Percentiles rank a stretch among this genome's conserved stretches.
phyloP scores from a whole-genome alignment of 2,113 vertebrate species.

The Pachycephala philippinensis region DNA sequence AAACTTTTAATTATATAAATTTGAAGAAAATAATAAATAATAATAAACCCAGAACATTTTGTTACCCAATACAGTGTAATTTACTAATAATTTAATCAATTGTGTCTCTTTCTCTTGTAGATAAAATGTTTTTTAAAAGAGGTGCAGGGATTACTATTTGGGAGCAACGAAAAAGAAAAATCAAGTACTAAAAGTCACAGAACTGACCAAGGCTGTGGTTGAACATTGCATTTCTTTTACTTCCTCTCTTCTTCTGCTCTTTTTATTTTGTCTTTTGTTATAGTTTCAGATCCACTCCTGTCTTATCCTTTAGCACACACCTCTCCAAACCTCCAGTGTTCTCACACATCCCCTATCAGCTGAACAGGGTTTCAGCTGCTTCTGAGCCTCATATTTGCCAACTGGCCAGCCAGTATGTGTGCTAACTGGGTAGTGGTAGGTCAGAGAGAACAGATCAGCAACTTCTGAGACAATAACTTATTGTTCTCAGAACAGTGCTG shows the following conservation, averaged over 20 bases:
- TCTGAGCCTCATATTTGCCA: neutral
- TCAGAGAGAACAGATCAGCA: slow-evolving; percentile 34
- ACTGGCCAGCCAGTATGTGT: neutral
- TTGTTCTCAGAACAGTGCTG: slow-evolving; percentile 29
- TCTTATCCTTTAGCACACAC: neutral
- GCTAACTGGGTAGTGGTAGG: neutral
- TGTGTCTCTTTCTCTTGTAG: neutral
- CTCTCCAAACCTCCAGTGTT: neutral
- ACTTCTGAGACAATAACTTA: slow-evolving; percentile 22
- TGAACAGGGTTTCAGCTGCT: neutral
- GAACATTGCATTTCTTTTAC: neutral
- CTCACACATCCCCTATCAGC: neutral
- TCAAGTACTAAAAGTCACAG: neutral
- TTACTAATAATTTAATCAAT: neutral
- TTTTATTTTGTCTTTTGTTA: neutral
- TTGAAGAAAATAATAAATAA: neutral
- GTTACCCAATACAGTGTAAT: neutral
- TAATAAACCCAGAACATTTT: neutral
- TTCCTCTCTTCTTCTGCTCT: neutral
- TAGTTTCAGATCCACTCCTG: neutral
- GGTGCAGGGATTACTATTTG: neutral
- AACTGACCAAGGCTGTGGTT: neutral
- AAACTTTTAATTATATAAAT: neutral
- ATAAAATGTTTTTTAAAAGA: neutral
- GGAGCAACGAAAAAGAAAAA: neutral